Evolutionary conservation across 2,888 invertebrate genomes (phyloP), one percentile per base, ranked within the genome.

Genomic region (Pandemis corylana): DNA sequence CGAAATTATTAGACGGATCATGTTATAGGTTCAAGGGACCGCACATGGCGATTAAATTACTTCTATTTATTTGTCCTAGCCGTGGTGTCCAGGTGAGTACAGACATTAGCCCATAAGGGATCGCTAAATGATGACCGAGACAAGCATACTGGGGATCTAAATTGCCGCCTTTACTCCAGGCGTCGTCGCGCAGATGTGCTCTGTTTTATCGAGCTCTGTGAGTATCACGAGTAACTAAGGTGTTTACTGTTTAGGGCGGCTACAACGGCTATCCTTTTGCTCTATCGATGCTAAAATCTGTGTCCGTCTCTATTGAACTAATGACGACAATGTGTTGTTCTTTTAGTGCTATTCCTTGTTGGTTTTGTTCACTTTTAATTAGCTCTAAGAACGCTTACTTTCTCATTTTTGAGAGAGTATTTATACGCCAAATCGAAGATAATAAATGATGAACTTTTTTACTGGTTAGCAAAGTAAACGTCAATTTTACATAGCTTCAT

Each of bases 161-260:
- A 91, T 90, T 88, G 88, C 78, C 78, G 77, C 81, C 84, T 86
- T 83, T 84, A 90, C 91, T 91, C 82, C 83, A 80, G 76, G 80
- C 78, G 80, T 79, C 81, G 79, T 81, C 82, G 77, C 82, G 79
- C 91, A 91, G 87, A 89, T 92, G 91, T 79, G 89, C 78, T 86
- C 80, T 72, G 77, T 36, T 51, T 67, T 51, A 67, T 65, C 28
- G 49, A 20, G 28, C 65, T 28, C 13, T 64, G 42, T 65, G 46
- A 46, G 65, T 49, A 4, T 49, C 12, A 46, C 13, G 56, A 9
- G 56, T 56, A 53, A 56, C 20, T 4, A 28, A 7, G 13, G 41
- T 36, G 28, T 7, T 36, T 36, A 66, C n/a, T 36, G 28, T 7
- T 61, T 36, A 66, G 66, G 66, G 66, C 13, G 49, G 49, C 66